phyloP scores from a whole-genome alignment of 1,140 invertebrate genomes.

The Trichonephila inaurata region DNA sequence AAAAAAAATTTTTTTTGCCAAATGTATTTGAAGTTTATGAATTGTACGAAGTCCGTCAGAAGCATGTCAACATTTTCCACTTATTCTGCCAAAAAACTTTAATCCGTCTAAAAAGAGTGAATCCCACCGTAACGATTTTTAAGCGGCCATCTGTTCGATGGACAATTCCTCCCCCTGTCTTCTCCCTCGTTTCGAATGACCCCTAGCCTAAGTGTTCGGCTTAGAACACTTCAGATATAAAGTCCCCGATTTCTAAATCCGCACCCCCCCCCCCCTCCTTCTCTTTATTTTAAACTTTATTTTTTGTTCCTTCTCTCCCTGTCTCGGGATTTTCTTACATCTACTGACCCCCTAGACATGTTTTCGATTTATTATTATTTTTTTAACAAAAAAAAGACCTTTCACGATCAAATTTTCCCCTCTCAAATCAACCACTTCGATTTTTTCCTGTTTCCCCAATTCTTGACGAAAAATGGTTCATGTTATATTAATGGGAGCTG shows the following conservation, averaged over 20 bases:
- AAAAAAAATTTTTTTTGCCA: too few species aligned
- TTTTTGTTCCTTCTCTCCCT: neutral
- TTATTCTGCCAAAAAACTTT: neutral
- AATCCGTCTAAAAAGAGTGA: constrained; percentile 14
- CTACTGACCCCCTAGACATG: neutral
- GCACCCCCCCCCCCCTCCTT: neutral
- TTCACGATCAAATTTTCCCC: neutral
- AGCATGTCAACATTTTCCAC: neutral
- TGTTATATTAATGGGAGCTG: too few species aligned
- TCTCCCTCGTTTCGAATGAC: neutral
- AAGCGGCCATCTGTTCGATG: constrained; percentile 38
- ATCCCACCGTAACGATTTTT: constrained; percentile 5
- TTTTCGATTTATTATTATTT: constrained; percentile 15
- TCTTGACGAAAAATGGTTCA: neutral
- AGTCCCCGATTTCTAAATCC: constrained; percentile 28
- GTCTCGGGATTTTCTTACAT: neutral
- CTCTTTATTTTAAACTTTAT: constrained; percentile 40
- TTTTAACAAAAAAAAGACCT: neutral
- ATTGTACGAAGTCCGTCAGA: too few species aligned
- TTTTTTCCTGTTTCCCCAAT: neutral
- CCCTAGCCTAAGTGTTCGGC: constrained; percentile 24
- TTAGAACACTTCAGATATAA: constrained; percentile 32
- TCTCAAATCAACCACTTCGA: neutral
- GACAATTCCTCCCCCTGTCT: neutral
- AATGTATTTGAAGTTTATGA: neutral